Base-by-base conservation (phyloP, 2,888 invertebrate species). In the Polyommatus iphigenia region DNA sequence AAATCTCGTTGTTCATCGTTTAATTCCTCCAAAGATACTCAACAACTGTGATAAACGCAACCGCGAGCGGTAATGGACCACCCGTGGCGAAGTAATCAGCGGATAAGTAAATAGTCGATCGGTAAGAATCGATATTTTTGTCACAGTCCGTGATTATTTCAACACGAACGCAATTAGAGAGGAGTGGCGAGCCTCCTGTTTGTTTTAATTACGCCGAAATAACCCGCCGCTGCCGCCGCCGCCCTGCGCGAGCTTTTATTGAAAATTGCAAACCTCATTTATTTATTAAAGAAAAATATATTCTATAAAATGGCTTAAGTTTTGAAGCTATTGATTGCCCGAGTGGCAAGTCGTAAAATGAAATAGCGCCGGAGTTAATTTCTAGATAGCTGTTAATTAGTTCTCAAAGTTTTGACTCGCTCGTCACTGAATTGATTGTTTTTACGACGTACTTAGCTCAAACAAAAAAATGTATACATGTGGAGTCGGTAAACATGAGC, bases 151-250 rank as follows among this genome's bases (percentile, higher is more conserved):
- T 91, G 90, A 93, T 92, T 91, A 93, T 91, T 92, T 90, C 88
- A 91, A 91, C 90, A 88, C 88, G 89, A 90, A 90, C 89, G 90
- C 92, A 93, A 93, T 93, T 92, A 93, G 90, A 90, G 90, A 91
- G 90, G 90, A 92, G 91, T 91, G 90, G 89, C 87, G 87, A 87
- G 88, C 89, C 89, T 89, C 87, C 89, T 93, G 91, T 93, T 93
- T 93, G 93, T 92, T 93, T 93, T 93, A 93, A 93, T 93, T 93
- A 93, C 92, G 88, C 87, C 87, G 90, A 89, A 92, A 91, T 90
- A 91, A 83, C 87, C 89, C 85, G 86, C 84, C 86, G 86, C 86
- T 78, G 84, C 83, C 87, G 78, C 82, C 81, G 78, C 79, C 82
- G 80, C 80, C 81, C 83, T 83, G 83, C 82, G 84, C 88, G 85